Percentiles rank a stretch among this genome's conserved stretches.
phyloP scores from a whole-genome alignment of 2,888 invertebrate species.

The Prosopocoilus inquinatus region DNA sequence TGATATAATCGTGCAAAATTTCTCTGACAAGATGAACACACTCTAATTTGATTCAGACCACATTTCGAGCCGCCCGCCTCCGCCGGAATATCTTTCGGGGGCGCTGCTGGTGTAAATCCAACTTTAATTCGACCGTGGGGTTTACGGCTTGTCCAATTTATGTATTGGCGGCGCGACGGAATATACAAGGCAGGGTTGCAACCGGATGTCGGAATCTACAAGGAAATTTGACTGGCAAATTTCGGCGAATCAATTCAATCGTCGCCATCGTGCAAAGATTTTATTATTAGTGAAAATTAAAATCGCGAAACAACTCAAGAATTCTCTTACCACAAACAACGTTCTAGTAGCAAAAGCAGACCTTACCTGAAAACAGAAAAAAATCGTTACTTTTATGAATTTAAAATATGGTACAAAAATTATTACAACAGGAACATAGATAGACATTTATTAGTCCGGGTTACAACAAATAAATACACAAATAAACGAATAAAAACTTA shows the following conservation, averaged over 20 bases:
- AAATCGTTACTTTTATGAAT: no score
- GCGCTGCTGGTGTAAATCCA: slow-evolving; percentile 40
- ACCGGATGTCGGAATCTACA: slow-evolving; percentile 19
- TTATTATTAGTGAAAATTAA: no score
- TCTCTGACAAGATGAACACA: slow-evolving; percentile 43
- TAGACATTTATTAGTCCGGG: no score
- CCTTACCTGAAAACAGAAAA: no score
- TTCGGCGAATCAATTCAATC: not conserved
- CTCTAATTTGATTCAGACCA: slow-evolving; percentile 45
- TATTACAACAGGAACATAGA: no score
- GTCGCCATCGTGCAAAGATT: no score
- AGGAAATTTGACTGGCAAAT: slow-evolving; percentile 20
- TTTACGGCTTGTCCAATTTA: slow-evolving; percentile 43
- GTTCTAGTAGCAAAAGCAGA: no score
- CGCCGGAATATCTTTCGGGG: slow-evolving; percentile 38
- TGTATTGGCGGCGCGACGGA: slow-evolving; percentile 32
- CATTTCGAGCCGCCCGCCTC: slow-evolving; percentile 36
- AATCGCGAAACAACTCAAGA: no score
- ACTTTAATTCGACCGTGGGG: slow-evolving; percentile 41
- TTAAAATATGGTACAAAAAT: no score
- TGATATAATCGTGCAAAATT: slow-evolving; percentile 42
- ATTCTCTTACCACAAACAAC: no score
- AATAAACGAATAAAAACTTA: no score
- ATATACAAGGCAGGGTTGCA: slow-evolving; percentile 27
- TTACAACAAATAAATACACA: no score